Percentiles rank a stretch among this genome's conserved stretches.
phyloP scores from a whole-genome alignment of 2,888 invertebrate species.

The Clitarchus hookeri region DNA sequence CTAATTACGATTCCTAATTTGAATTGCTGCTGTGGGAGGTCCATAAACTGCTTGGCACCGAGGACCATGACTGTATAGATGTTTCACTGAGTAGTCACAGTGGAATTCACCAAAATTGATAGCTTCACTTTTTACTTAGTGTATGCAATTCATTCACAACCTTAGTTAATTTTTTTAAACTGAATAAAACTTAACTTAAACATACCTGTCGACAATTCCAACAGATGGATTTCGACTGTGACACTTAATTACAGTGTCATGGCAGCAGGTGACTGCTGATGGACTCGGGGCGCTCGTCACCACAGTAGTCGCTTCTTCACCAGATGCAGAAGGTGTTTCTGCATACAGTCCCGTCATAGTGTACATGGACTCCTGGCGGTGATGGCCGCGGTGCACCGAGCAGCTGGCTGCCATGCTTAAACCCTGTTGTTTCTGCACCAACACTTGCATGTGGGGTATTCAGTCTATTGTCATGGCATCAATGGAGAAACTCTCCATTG shows the following conservation, averaged over 20 bases:
- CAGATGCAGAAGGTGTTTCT: conserved; percentile 63
- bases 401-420: neutral
- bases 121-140: too few relatives aligned
- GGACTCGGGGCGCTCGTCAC: conserved; percentile 53
- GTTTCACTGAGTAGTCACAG: too few relatives aligned
- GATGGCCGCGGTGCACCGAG: conserved; percentile 38
- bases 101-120: too few relatives aligned
- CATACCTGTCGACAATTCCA: conserved; percentile 70
- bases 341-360: conserved; percentile 86
- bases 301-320: conserved; percentile 55
- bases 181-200: neutral
- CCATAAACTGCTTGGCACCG: too few relatives aligned
- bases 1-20: too few relatives aligned
- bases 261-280: conserved; percentile 34
- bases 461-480: neutral
- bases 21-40: too few relatives aligned
- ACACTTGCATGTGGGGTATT: neutral
- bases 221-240: conserved; percentile 82
- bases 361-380: conserved; percentile 87
- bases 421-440: neutral
- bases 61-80: too few relatives aligned
- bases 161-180: too few relatives aligned
- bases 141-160: too few relatives aligned
- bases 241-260: conserved; percentile 61
- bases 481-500: conserved; percentile 4